Conservation (phyloP, 2,888 invertebrate species). For the Scotopteryx bipunctaria region DNA sequence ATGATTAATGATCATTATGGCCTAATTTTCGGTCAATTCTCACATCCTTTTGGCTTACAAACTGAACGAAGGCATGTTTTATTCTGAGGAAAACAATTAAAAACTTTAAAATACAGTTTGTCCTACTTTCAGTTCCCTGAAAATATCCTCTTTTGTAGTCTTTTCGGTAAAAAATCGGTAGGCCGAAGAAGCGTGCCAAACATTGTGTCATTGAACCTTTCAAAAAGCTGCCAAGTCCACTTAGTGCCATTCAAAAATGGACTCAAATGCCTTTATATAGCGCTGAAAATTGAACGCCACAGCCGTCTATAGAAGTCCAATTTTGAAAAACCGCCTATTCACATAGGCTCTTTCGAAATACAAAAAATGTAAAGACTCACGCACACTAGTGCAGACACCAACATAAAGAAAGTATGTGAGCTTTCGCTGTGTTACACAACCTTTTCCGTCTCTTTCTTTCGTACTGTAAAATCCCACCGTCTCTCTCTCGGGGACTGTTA, state of each 20-base stretch:
- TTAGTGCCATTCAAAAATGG: slow-evolving; percentile 47
- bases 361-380: slow-evolving; percentile 70
- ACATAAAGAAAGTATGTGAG: slow-evolving; percentile 72
- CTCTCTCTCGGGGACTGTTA: slow-evolving; percentile 71
- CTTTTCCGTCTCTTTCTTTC: slow-evolving; percentile 62
- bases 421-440: slow-evolving; percentile 83
- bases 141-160: slow-evolving; percentile 69
- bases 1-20: slow-evolving; percentile 52
- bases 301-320: slow-evolving; percentile 54
- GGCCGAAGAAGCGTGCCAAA: slow-evolving; percentile 74
- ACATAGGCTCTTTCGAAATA: slow-evolving; percentile 69
- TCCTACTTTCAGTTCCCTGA: slow-evolving; percentile 69
- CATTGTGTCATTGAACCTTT: slow-evolving; percentile 76
- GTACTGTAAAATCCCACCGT: slow-evolving; percentile 42
- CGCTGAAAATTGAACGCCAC: slow-evolving; percentile 54
- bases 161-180: slow-evolving; percentile 68
- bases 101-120: slow-evolving; percentile 49
- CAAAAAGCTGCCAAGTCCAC: slow-evolving; percentile 62
- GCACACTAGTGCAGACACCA: slow-evolving; percentile 56
- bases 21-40: slow-evolving; percentile 66
- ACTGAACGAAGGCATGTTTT: slow-evolving; percentile 43
- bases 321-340: slow-evolving; percentile 60
- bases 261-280: slow-evolving; percentile 45
- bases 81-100: slow-evolving; percentile 61
- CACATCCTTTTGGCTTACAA: slow-evolving; percentile 42